A percentile compares a stretch with the other conserved stretches of the same genome.
phyloP scores from a whole-genome alignment of 1,140 invertebrate genomes.

The Heterodera carotae region DNA sequence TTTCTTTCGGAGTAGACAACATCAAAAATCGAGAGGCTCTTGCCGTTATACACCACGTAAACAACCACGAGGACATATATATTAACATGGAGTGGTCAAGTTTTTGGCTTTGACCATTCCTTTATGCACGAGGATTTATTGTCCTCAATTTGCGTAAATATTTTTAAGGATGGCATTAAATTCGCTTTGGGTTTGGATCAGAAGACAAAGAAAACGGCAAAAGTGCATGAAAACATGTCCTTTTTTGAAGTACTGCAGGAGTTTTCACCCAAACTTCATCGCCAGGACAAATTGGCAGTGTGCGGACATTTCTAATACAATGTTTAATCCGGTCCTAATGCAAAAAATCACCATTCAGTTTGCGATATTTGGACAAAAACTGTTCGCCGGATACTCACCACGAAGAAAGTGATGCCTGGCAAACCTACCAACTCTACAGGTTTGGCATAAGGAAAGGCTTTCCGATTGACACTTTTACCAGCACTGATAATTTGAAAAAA shows the following conservation, averaged over 20 bases:
- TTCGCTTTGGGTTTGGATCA: constrained; percentile 44
- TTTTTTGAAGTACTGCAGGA: constrained; percentile 51
- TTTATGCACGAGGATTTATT: too few relatives aligned
- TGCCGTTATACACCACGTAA: constrained; percentile 79
- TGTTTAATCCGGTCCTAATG: too few relatives aligned
- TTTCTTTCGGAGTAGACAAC: constrained; percentile 94
- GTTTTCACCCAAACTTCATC: constrained; percentile 51
- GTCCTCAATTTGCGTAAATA: too few relatives aligned
- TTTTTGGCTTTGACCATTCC: too few relatives aligned
- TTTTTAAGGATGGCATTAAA: constrained; percentile 43
- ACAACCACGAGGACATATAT: too few relatives aligned
- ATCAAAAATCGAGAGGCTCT: constrained; percentile 96
- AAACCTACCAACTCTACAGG: constrained; percentile 26
- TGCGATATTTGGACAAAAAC: constrained; percentile 27
- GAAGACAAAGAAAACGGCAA: constrained; percentile 15
- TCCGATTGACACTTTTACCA: not conserved
- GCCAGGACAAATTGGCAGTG: constrained; percentile 51
- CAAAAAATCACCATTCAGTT: not conserved
- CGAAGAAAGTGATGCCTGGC: not conserved
- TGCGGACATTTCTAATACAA: too few relatives aligned
- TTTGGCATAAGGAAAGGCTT: too few relatives aligned
- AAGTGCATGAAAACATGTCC: constrained; percentile 28
- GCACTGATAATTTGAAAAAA: too few relatives aligned
- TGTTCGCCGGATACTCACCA: constrained; percentile 5
- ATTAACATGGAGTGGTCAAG: too few relatives aligned